Base-by-base conservation (phyloP, 1,140 invertebrate species). In the Cephus cinctus region DNA sequence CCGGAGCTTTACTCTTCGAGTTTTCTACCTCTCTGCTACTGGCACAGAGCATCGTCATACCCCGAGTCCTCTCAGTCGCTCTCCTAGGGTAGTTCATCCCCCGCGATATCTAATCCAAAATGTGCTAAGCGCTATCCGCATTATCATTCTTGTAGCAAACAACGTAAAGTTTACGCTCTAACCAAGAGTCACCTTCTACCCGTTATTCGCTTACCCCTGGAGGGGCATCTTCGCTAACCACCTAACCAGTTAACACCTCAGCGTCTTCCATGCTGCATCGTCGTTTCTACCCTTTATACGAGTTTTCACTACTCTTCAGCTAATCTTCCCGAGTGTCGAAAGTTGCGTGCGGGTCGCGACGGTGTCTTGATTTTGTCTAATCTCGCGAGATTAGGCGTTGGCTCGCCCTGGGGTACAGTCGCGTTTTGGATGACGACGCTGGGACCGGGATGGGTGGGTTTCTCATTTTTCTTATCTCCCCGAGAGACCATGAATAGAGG, bases 61-160 rank as follows among this genome's bases (percentile, higher is more conserved):
- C 5, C 32, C 16, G 22, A 1, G 4, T 12, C 34, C 27, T 18
- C n/a, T 6, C 15, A n/a, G 20, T 15, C 43, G 18, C 27, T 18
- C 23, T 30, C 30, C 6, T 23, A 18, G 27, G 18, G 21, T 34
- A 43, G 14, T 45, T 36, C 42, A 20, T 5, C 50, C 20, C 45
- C 45, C 61, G 52, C 52, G 54, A 58, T 56, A 60, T 47, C 60
- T 65, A 67, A 69, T 69, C 63, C 67, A 62, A 67, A 68, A 67
- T 57, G 64, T 67, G 63, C 63, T 51, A 54, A 56, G 54, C 56
- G 41, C 53, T 36, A 52, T 56, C 47, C 54, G 43, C 65, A 69
- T 69, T 71, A 71, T 71, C 68, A 69, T 69, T 71, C 66, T 65
- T 65, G 65, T 56, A 59, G 65, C 66, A 69, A 56, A 60, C 57